phyloP scores from a whole-genome alignment of 2,113 vertebrate species.

The Raphicerus campestris region DNA sequence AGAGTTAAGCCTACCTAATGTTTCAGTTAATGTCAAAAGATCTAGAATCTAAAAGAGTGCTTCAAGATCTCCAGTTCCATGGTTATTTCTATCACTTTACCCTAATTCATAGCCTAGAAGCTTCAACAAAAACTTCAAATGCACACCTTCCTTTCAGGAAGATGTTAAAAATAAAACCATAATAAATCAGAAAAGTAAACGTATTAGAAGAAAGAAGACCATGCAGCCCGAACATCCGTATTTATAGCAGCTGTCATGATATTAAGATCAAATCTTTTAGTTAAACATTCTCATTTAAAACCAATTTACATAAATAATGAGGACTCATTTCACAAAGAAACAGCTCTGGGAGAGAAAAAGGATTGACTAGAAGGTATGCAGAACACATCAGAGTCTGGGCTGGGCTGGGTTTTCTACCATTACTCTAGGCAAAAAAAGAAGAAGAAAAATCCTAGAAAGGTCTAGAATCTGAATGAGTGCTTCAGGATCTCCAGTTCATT shows the following conservation, averaged over 20 bases:
- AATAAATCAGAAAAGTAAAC: constrained; percentile 46
- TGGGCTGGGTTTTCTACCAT: background rate
- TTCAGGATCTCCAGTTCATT: background rate
- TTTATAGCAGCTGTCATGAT: constrained; percentile 73
- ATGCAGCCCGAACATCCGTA: constrained; percentile 48
- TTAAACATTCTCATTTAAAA: constrained; percentile 80
- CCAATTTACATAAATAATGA: constrained; percentile 80
- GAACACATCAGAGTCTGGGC: background rate
- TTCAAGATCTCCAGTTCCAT: background rate
- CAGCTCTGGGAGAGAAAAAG: constrained; percentile 59
- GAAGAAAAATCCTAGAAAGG: background rate
- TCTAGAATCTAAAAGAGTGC: background rate
- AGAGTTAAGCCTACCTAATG: background rate
- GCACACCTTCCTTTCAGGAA: background rate
- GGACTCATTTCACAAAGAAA: constrained; percentile 68
- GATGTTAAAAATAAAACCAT: background rate
- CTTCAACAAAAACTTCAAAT: background rate
- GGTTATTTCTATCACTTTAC: background rate
- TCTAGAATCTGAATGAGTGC: background rate
- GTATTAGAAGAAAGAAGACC: constrained; percentile 45
- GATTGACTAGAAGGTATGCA: constrained; percentile 56
- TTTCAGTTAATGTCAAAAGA: background rate
- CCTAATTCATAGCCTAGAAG: background rate
- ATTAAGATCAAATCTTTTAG: constrained; percentile 68
- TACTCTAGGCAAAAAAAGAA: background rate